Evolutionary conservation across 2,888 invertebrate species (phyloP).

Genomic region (Allophyes oxyacanthae): DNA sequence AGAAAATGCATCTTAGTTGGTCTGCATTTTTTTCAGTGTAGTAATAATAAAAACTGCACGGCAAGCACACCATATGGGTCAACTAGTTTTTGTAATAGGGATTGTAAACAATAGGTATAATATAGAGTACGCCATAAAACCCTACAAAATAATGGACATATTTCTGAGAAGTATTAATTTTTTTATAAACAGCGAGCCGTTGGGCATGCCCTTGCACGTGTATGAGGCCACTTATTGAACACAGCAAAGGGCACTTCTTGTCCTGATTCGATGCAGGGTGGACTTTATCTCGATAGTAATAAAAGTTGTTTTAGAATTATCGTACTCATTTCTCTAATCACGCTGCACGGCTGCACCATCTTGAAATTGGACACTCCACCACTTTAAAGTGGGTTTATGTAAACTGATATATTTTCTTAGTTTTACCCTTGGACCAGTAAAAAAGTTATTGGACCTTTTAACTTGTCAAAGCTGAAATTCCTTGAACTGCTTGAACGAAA

Average conservation of each 20-base stretch:
- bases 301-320: slow-evolving; percentile 3
- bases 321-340: neutral
- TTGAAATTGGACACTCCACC: slow-evolving; percentile 15
- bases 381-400: slow-evolving; percentile 3
- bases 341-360: neutral
- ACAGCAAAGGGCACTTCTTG: neutral
- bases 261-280: neutral
- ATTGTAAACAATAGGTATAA: too few relatives aligned
- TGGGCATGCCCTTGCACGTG: slow-evolving; percentile 9
- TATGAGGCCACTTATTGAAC: slow-evolving; percentile 1
- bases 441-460: too few relatives aligned
- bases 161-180: slow-evolving; percentile 13
- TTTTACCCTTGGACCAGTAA: too few relatives aligned
- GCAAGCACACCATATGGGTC: too few relatives aligned
- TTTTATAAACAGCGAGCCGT: neutral
- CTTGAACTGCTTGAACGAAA: neutral
- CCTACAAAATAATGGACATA: slow-evolving; percentile 17
- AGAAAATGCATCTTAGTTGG: too few relatives aligned
- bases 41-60: too few relatives aligned
- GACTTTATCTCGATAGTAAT: accelerated
- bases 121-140: slow-evolving; percentile 13
- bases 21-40: too few relatives aligned
- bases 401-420: slow-evolving; percentile 25
- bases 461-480: slow-evolving; percentile 15
- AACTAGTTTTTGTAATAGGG: too few relatives aligned